These are phyloP conservation scores for Apeira syringaria DNA, from an alignment of 2,888 invertebrate genomes.

Conservation along the genomic window DNA sequence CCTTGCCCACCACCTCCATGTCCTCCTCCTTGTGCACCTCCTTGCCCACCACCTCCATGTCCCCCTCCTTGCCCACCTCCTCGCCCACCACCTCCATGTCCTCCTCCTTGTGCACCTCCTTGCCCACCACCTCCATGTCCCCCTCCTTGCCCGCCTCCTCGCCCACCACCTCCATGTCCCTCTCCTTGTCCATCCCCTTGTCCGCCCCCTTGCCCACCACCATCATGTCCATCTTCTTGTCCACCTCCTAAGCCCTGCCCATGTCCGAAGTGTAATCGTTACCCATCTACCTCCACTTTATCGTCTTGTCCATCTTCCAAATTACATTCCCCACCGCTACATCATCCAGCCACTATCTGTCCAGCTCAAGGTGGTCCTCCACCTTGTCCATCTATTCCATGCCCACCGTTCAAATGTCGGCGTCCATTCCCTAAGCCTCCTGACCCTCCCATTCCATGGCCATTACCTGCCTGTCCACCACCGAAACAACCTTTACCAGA, in stretches of 20 bases:
- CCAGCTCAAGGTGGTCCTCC: neutral
- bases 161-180: neutral
- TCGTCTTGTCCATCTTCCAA: neutral
- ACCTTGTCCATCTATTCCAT: neutral
- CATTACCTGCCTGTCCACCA: neutral
- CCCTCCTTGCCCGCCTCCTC: neutral
- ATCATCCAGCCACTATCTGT: too few relatives aligned
- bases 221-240: neutral
- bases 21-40: neutral
- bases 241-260: neutral
- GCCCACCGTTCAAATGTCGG: neutral
- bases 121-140: slow-evolving; percentile 2
- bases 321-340: neutral
- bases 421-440: neutral
- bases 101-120: slow-evolving; percentile 1
- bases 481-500: neutral
- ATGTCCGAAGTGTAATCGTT: too few relatives aligned
- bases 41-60: slow-evolving; percentile 1
- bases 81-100: neutral
- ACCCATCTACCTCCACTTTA: too few relatives aligned
- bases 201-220: neutral
- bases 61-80: neutral
- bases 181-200: neutral
- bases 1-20: slow-evolving; percentile 2
- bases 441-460: neutral